phyloP scores from a whole-genome alignment of 1,140 invertebrate genomes.

The Adelges cooleyi region DNA sequence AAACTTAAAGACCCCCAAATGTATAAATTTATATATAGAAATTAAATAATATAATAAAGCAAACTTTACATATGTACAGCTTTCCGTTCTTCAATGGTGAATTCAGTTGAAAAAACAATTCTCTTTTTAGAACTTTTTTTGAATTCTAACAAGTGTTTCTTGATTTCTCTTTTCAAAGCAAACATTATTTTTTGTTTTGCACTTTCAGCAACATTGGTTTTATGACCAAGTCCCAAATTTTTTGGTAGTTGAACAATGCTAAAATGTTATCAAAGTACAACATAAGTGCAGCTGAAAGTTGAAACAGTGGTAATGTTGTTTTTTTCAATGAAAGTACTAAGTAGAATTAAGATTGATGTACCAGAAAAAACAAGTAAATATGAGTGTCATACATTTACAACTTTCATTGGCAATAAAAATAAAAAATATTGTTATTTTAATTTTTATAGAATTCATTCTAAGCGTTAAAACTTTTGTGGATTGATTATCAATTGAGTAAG shows the following conservation, averaged over 20 bases:
- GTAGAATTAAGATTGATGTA: no score
- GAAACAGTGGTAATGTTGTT: no score
- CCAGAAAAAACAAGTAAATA: no score
- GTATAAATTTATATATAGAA: neutral
- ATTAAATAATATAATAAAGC: neutral
- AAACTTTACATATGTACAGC: constrained; percentile 1
- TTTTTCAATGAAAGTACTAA: no score
- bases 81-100: constrained; percentile 17
- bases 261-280: no score
- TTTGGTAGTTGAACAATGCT: neutral
- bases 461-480: no score
- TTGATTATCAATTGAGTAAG: no score
- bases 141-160: neutral
- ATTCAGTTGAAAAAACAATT: constrained; percentile 18
- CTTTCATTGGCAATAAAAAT: no score
- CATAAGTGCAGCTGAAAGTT: no score
- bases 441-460: no score
- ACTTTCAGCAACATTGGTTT: neutral
- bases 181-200: neutral
- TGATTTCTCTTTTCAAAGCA: neutral
- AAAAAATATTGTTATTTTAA: no score
- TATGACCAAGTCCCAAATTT: neutral
- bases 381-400: no score
- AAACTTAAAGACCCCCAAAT: neutral
- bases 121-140: neutral